phyloP scores from a whole-genome alignment of 2,888 invertebrate genomes.

The Stenurella melanura region DNA sequence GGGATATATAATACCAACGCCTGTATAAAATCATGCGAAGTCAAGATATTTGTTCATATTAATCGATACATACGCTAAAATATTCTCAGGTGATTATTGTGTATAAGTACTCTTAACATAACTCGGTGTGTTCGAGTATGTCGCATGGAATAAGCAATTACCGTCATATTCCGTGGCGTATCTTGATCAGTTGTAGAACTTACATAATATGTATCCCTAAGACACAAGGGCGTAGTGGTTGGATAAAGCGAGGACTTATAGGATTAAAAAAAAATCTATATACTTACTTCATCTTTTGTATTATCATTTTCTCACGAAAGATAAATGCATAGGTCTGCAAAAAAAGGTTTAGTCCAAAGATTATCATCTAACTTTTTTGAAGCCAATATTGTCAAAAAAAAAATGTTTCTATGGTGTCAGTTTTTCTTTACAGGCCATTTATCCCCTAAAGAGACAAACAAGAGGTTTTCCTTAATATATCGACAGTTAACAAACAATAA shows the following conservation, averaged over 20 bases:
- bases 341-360: too few relatives aligned
- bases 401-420: too few relatives aligned
- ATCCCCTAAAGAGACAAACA: too few relatives aligned
- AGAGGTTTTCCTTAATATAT: too few relatives aligned
- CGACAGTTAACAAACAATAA: too few relatives aligned
- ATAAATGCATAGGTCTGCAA: too few relatives aligned
- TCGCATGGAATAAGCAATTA: conserved; percentile 42
- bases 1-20: not conserved
- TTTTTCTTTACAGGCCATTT: too few relatives aligned
- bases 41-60: not conserved
- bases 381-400: too few relatives aligned
- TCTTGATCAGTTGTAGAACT: conserved; percentile 49
- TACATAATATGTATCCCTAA: conserved; percentile 48
- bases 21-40: not conserved
- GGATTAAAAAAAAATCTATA: too few relatives aligned
- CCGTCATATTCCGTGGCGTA: conserved; percentile 43
- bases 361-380: too few relatives aligned
- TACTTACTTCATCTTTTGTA: too few relatives aligned
- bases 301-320: too few relatives aligned
- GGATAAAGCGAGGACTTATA: not conserved
- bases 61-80: not conserved
- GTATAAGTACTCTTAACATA: not conserved
- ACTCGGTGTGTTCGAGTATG: conserved; percentile 1
- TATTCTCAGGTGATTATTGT: not conserved
- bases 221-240: not conserved